These are phyloP conservation scores for Trissonchulus latispiculum DNA, from an alignment of 2,888 invertebrate species.

Conservation along the genomic window DNA sequence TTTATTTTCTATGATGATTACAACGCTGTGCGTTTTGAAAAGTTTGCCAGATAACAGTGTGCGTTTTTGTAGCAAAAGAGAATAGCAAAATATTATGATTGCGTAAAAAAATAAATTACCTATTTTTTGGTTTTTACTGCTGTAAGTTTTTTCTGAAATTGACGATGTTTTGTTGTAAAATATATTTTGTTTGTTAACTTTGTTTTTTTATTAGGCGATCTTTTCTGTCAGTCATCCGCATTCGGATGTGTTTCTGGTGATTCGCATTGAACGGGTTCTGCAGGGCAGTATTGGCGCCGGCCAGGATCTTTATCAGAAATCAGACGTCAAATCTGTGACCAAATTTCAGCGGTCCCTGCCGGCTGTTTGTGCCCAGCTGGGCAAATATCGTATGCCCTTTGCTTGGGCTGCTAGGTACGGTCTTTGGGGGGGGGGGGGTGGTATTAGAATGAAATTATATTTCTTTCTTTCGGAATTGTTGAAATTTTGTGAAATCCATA, in stretches of 20 bases:
- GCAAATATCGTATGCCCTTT: conserved; percentile 82
- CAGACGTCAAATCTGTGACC: conserved; percentile 35
- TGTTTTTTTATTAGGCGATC: conserved; percentile 57
- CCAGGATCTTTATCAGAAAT: conserved; percentile 72
- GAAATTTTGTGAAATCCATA: too few relatives aligned
- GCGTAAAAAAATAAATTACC: too few relatives aligned
- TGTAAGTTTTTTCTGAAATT: conserved; percentile 20
- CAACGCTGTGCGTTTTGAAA: too few relatives aligned
- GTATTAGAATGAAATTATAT: too few relatives aligned
- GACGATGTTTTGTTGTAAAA: not conserved
- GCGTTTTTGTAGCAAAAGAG: too few relatives aligned
- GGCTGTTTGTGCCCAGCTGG: conserved; percentile 52
- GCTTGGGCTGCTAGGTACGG: conserved; percentile 73
- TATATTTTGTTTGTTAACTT: conserved; percentile 10
- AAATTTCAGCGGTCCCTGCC: conserved; percentile 17
- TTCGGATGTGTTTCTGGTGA: conserved; percentile 80
- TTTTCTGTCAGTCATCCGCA: conserved; percentile 77
- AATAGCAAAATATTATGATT: too few relatives aligned
- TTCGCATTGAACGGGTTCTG: conserved; percentile 81
- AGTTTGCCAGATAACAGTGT: too few relatives aligned
- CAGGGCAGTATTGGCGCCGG: conserved; percentile 70
- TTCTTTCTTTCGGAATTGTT: too few relatives aligned
- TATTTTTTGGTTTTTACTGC: too few relatives aligned
- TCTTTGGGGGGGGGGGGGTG: too few relatives aligned
- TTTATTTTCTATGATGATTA: too few relatives aligned